A percentile compares a stretch with the other conserved stretches of the same genome.
Evolutionary conservation across 2,113 vertebrate genomes (phyloP).

Genomic region (Bos indicus): DNA sequence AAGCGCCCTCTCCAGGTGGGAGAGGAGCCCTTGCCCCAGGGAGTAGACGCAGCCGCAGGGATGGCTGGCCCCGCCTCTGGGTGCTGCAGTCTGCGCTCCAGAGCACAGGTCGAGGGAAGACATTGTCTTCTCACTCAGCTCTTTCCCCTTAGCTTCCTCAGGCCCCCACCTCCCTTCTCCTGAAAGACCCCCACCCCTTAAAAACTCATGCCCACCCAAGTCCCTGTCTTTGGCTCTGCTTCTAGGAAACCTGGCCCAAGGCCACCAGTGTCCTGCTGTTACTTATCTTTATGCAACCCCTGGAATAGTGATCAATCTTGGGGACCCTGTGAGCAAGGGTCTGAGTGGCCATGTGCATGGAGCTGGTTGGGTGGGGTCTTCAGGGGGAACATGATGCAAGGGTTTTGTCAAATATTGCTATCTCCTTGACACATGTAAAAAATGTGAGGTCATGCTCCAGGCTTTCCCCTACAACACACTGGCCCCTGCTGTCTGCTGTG

Average conservation of each 20-base stretch:
- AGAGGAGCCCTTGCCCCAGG: not conserved
- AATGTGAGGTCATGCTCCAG: not conserved
- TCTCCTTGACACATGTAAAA: not conserved
- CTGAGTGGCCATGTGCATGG: not conserved
- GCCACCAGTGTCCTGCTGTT: not conserved
- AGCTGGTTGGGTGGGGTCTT: not conserved
- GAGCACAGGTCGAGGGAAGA: not conserved
- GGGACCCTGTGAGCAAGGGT: not conserved
- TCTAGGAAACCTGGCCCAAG: not conserved
- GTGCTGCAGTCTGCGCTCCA: no score
- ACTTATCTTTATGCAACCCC: not conserved
- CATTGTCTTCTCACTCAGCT: accelerated
- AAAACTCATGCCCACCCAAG: not conserved
- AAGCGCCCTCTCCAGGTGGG: not conserved
- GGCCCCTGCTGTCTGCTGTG: not conserved
- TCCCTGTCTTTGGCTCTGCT: not conserved
- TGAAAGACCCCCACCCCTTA: not conserved
- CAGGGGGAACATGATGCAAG: not conserved
- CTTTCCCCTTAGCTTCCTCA: not conserved
- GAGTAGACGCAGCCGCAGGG: not conserved
- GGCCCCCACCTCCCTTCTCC: not conserved
- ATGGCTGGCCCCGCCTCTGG: accelerated
- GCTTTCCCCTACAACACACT: not conserved
- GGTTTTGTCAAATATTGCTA: not conserved
- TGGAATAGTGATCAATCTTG: not conserved